These are phyloP conservation scores for Caenorhabditis inopinata DNA, from an alignment of 1,140 invertebrate species.

Conservation along the genomic window DNA sequence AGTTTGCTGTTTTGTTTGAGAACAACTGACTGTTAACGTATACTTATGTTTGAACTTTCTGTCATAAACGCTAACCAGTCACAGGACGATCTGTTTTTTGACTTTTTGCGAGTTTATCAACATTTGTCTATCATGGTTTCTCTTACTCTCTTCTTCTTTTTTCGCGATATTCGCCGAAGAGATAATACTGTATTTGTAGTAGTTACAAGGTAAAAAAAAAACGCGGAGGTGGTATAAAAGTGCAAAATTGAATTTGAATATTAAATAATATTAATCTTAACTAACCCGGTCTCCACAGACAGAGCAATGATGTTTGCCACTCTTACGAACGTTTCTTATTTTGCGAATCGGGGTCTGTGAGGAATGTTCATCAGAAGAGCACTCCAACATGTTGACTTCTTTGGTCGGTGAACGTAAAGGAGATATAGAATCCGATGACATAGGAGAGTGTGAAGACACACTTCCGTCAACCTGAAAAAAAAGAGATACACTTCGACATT, in stretches of 20 bases:
- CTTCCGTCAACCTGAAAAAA: constrained; percentile 25
- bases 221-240: neutral
- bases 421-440: constrained; percentile 13
- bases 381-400: constrained; percentile 1
- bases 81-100: neutral
- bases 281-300: constrained; percentile 46
- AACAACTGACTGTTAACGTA: too few species aligned
- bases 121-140: neutral
- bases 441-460: constrained; percentile 7
- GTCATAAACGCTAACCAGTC: neutral
- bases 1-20: too few species aligned
- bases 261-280: neutral
- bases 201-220: neutral
- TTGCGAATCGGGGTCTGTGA: constrained; percentile 33
- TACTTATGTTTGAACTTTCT: neutral
- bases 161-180: constrained; percentile 11
- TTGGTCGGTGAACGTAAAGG: neutral
- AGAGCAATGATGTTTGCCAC: constrained; percentile 35
- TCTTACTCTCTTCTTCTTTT: neutral
- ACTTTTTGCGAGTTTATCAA: neutral
- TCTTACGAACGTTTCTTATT: constrained; percentile 44
- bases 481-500: too few species aligned
- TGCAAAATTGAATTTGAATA: neutral
- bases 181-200: constrained; percentile 1
- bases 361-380: constrained; percentile 2